Base-by-base conservation (phyloP, 2,113 vertebrate species). In the Brachyhypopomus occidentalis region DNA sequence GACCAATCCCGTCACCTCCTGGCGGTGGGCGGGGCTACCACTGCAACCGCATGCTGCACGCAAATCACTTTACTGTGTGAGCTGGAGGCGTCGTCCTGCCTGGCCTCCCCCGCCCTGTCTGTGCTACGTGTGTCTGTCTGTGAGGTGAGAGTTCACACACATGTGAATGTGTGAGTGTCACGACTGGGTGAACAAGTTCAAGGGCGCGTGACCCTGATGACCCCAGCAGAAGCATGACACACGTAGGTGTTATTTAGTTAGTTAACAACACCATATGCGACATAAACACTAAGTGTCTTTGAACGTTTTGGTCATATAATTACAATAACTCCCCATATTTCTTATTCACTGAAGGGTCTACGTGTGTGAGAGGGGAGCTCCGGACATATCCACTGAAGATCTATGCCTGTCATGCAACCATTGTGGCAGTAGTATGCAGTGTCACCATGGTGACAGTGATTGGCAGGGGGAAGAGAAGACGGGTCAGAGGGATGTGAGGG, bases 361-460 rank as follows among this genome's bases (percentile, higher is more conserved):
- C 41, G 38, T 23, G 22, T 2, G 16, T 25, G 38, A 59, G 36
- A 73, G 38, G 20, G 34, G 38, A 5, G 23, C 36, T 25, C 62
- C 56, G 5, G 45, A 14, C 38, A 59, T 45, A 22, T 64, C 25
- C 72, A 75, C 52, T 59, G 80, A 30, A 48, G 55, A 36, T 63
- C 55, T 75, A 22, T 60, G 72, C 72, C 59, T 80, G 77, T 75
- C 84, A 79, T 71, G n/a, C 2, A 22, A 23, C 67, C 56, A 77
- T 79, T 79, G 77, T 71, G 59, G 59, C 72, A 62, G 72, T 63
- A 27, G 72, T 67, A 62, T 78, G 80, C 80, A 72, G 22, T 27
- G 62, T 69, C 63, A 63, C 64, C 75, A 30, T 64, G 25, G 83
- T 78, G 84, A 86, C 78, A 83, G 63, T 85, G 84, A 88, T 83